Conservation (phyloP, 2,888 invertebrate species). For the Odiellus spinosus region DNA sequence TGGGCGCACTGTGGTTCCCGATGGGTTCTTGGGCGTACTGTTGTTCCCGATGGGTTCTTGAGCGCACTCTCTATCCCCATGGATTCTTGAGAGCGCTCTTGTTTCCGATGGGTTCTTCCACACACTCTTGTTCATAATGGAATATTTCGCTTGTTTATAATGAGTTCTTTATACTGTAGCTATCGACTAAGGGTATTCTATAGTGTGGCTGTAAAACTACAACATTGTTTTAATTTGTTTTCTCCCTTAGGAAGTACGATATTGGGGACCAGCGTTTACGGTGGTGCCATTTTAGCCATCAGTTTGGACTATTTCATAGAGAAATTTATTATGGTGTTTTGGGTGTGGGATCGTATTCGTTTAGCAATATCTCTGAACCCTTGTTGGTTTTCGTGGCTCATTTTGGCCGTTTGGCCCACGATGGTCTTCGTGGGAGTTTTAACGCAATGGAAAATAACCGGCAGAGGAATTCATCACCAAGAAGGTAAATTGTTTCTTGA, state of each 20-base stretch:
- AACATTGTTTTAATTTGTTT: too few species aligned
- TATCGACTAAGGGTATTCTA: too few species aligned
- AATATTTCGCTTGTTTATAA: too few species aligned
- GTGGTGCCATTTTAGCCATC: constrained; percentile 51
- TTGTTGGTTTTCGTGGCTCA: constrained; percentile 56
- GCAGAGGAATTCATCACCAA: constrained; percentile 37
- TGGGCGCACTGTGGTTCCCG: too few species aligned
- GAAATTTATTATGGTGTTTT: constrained; percentile 44
- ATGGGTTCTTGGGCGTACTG: too few species aligned
- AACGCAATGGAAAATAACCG: constrained; percentile 52
- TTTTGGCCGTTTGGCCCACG: constrained; percentile 55
- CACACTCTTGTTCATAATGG: too few species aligned
- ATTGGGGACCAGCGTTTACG: constrained; percentile 56
- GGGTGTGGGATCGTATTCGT: constrained; percentile 52
- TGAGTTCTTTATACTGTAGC: too few species aligned
- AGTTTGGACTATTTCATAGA: constrained; percentile 60
- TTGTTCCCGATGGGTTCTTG: too few species aligned
- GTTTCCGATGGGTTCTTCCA: too few species aligned
- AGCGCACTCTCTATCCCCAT: too few species aligned
- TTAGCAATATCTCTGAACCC: constrained; percentile 34
- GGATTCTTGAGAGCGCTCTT: too few species aligned
- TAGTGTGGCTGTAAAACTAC: too few species aligned
- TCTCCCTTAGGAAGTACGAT: constrained; percentile 38
- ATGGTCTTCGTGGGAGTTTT: constrained; percentile 48
- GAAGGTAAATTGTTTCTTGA: constrained; percentile 26